phyloP scores from a whole-genome alignment of 37 sponge, comb jelly and placozoan species.

The Axinella damicornis region DNA sequence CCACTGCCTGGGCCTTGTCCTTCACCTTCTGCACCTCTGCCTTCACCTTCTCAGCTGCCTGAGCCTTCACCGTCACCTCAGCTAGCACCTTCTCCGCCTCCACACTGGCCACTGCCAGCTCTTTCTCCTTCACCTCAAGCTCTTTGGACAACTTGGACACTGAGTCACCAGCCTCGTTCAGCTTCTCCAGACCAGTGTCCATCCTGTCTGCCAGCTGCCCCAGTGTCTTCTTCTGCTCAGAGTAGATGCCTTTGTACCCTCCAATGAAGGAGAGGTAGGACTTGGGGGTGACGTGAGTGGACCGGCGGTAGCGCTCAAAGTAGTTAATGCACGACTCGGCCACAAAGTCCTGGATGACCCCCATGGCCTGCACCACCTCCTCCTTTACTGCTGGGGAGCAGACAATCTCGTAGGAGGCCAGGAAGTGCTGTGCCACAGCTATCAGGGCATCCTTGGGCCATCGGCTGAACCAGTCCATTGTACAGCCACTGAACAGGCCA shows the following conservation, averaged over 20 bases:
- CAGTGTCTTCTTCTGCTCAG: conserved; percentile 83
- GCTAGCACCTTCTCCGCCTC: conserved; percentile 95
- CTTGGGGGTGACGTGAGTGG: conserved; percentile 99
- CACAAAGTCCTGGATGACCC: conserved; percentile 96
- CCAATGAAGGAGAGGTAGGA: conserved; percentile 97
- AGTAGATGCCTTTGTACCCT: conserved; percentile 94
- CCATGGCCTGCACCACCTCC: conserved; percentile 96
- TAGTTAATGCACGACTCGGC: conserved; percentile 97
- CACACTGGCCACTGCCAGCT: conserved; percentile 87
- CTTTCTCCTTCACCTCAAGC: conserved; percentile 95
- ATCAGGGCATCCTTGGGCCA: conserved; percentile 99
- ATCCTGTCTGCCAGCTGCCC: conserved; percentile 90
- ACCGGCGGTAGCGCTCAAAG: conserved; percentile 94
- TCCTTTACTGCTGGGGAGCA: conserved; percentile 86
- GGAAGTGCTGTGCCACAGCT: conserved; percentile 97
- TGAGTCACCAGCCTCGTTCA: conserved; percentile 92
- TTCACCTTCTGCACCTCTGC: conserved; percentile 98
- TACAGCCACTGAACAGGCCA: conserved; percentile 99
- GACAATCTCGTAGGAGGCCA: conserved; percentile 82
- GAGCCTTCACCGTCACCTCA: conserved; percentile 96
- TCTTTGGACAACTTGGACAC: conserved; percentile 89
- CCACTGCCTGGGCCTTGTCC: conserved; percentile 97
- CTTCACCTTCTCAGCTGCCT: conserved; percentile 99
- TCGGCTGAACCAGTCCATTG: conserved; percentile 99
- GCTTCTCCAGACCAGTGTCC: conserved; percentile 95